phyloP scores from a whole-genome alignment of 2,888 invertebrate genomes.

The Oegoconia quadripuncta region DNA sequence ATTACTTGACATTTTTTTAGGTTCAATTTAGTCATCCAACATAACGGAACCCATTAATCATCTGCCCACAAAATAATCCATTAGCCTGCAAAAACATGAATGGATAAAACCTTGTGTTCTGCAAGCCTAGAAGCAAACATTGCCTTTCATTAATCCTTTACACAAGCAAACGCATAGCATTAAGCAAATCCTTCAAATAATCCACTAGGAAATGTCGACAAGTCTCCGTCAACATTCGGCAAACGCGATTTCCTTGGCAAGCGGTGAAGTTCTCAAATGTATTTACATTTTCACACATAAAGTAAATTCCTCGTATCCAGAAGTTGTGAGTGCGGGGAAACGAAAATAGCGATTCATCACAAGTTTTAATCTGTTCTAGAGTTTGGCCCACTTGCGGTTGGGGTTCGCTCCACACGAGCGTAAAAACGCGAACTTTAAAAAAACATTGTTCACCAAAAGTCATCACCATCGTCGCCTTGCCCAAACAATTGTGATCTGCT shows the following conservation, averaged over 20 bases:
- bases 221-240: constrained; percentile 68
- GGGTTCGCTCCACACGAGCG: constrained; percentile 21
- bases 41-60: constrained; percentile 42
- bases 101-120: constrained; percentile 40
- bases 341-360: constrained; percentile 74
- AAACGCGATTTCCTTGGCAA: constrained; percentile 60
- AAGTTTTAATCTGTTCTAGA: constrained; percentile 73
- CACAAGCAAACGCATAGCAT: constrained; percentile 62
- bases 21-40: constrained; percentile 33
- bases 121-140: constrained; percentile 56
- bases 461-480: no score
- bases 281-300: constrained; percentile 76
- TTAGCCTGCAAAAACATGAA: constrained; percentile 51
- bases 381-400: constrained; percentile 63
- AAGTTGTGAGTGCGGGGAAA: constrained; percentile 56
- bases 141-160: constrained; percentile 54
- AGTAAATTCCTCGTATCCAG: constrained; percentile 66
- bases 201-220: constrained; percentile 67
- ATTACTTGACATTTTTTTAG: constrained; percentile 38
- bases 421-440: no score
- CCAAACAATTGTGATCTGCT: no score
- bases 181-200: constrained; percentile 73
- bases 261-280: constrained; percentile 58
- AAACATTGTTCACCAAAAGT: no score
- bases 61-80: constrained; percentile 32